Evolutionary conservation across 37 sponge, comb jelly and placozoan species (phyloP), one percentile per base, ranked within the genome.

Genomic region (Cliona cf. orientalis): DNA sequence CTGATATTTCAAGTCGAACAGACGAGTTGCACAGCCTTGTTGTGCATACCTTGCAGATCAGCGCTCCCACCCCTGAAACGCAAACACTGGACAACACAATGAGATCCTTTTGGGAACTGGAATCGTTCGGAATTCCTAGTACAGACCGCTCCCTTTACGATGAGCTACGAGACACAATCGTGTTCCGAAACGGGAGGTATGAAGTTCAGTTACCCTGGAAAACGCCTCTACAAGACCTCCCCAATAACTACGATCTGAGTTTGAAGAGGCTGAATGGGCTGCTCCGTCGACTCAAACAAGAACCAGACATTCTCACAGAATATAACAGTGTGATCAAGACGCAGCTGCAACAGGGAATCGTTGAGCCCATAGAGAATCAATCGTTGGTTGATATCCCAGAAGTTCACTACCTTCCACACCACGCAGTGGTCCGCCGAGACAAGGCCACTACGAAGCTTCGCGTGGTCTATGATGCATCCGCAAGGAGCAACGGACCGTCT

Each of bases 121-220:
- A 80, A 55, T 67, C 71, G 14, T 36, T 80, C 11, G 81, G 81
- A 55, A 71, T 81, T 2, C 71, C 42, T 29, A 26, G 12, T 3
- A 69, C 40, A 17, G 82, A 81, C 11, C 41, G 26, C 1, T 58
- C 44, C 1, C 28, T 81, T 3, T 81, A 81, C 58, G 72, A 81
- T 71, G 44, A 81, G 17, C 35, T 57, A 2, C 3, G 58, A 1
- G 33, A 58, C 29, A 58, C 58, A 26, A 69, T 81, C 1, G 33
- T 2, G 62, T 71, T 81, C 34, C 72, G 39, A 6, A 70, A 80
- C 7, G 80, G 80, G 31, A 66, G 69, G 29, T 80, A 80, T 36
- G 72, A 81, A 26, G 82, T 81, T 40, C 46, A 4, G 12, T 46
- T 81, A 11, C 84, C 84, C 11, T 83, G 84, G 84, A 83, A 63